phyloP scores from a whole-genome alignment of 2,888 invertebrate species.

The Prosapia bicincta region DNA sequence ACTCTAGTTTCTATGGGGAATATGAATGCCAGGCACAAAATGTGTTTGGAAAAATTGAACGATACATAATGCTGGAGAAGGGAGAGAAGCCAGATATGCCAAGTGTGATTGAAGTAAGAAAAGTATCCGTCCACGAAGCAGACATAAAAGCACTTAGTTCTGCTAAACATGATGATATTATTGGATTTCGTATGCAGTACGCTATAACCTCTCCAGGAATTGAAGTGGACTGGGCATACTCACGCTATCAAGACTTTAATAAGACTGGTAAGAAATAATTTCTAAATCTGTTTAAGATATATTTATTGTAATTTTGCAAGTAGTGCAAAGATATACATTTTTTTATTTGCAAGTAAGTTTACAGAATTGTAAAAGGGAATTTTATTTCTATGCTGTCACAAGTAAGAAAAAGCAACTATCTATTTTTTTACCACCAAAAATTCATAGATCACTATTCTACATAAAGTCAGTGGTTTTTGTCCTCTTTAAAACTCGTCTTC shows the following conservation, averaged over 20 bases:
- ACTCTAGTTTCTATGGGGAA: slow-evolving; percentile 44
- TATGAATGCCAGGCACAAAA: slow-evolving; percentile 37
- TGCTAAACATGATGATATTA: slow-evolving; percentile 26
- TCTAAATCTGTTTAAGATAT: too few species aligned
- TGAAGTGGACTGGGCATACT: slow-evolving; percentile 28
- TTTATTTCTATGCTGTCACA: too few species aligned
- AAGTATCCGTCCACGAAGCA: slow-evolving; percentile 29
- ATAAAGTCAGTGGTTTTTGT: too few species aligned
- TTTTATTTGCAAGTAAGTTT: too few species aligned
- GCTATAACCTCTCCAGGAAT: slow-evolving; percentile 25
- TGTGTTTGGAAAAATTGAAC: slow-evolving; percentile 40
- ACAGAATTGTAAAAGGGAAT: too few species aligned
- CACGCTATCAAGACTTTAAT: slow-evolving; percentile 35
- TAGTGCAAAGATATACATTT: too few species aligned
- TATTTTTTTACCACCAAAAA: too few species aligned
- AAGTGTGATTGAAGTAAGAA: slow-evolving; percentile 22
- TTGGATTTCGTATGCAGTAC: slow-evolving; percentile 37
- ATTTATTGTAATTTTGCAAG: too few species aligned
- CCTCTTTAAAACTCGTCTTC: too few species aligned
- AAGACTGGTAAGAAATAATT: slow-evolving; percentile 30
- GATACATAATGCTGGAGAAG: slow-evolving; percentile 50
- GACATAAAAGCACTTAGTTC: slow-evolving; percentile 31
- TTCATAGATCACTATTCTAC: too few species aligned
- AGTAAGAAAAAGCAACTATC: too few species aligned
- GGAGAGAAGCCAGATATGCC: slow-evolving; percentile 55